A percentile compares a stretch with the other conserved stretches of the same genome.
phyloP scores from a whole-genome alignment of 2,888 invertebrate species.

The Papilio gigon region DNA sequence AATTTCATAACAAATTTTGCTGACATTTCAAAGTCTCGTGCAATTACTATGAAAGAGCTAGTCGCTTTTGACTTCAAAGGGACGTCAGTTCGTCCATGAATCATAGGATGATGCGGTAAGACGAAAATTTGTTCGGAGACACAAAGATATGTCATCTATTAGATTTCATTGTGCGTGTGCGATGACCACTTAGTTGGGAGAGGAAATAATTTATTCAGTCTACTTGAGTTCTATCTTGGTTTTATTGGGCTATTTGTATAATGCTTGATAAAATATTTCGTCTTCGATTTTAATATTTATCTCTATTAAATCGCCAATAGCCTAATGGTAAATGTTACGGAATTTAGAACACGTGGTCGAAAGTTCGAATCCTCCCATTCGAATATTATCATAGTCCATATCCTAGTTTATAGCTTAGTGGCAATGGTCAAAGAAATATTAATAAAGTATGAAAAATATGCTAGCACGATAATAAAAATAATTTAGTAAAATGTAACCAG shows the following conservation, averaged over 20 bases:
- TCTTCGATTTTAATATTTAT: not conserved
- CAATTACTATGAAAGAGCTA: slow-evolving; percentile 59
- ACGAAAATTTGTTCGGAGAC: slow-evolving; percentile 59
- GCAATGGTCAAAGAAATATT: too few relatives aligned
- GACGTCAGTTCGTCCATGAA: slow-evolving; percentile 51
- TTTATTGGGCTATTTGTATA: slow-evolving; percentile 49
- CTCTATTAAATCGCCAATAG: too few relatives aligned
- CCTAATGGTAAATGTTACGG: too few relatives aligned
- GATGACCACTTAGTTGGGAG: slow-evolving; percentile 71
- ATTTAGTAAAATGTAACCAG: too few relatives aligned
- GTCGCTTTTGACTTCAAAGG: slow-evolving; percentile 61
- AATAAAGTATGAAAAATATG: too few relatives aligned
- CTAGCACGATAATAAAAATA: too few relatives aligned
- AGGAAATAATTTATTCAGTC: slow-evolving; percentile 78
- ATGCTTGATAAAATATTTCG: not conserved
- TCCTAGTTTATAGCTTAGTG: too few relatives aligned
- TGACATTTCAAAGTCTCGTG: slow-evolving; percentile 43
- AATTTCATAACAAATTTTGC: slow-evolving; percentile 40
- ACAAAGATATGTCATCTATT: slow-evolving; percentile 75
- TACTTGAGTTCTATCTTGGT: slow-evolving; percentile 55
- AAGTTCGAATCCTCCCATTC: too few relatives aligned
- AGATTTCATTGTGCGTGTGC: slow-evolving; percentile 67
- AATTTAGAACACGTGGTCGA: too few relatives aligned
- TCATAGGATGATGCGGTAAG: slow-evolving; percentile 60
- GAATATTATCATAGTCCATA: too few relatives aligned